Conservation (phyloP, 2,113 vertebrate genomes). For the Megaceryle maxima region DNA sequence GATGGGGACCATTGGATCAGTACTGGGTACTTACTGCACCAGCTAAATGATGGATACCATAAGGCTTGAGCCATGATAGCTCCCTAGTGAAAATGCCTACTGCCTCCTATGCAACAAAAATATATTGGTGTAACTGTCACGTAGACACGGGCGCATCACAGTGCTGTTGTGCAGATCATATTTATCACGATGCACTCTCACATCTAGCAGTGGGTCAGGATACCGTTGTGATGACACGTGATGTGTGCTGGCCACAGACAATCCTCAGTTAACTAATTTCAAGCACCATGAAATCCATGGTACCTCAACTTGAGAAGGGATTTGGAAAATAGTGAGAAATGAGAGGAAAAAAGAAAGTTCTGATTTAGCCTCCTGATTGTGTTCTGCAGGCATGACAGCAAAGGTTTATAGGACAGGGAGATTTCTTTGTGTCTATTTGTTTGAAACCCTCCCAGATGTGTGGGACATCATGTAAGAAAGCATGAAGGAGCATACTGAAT, state of each 20-base stretch:
- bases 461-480: neutral
- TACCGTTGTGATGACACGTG: accelerated
- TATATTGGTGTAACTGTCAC: accelerated
- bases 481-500: neutral
- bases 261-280: neutral
- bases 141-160: neutral
- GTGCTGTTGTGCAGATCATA: neutral
- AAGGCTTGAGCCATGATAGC: neutral
- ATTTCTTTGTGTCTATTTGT: neutral
- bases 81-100: neutral
- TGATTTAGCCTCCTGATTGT: neutral
- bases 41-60: neutral
- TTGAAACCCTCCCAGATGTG: neutral
- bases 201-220: neutral
- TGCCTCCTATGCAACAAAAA: neutral
- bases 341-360: neutral
- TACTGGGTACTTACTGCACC: neutral
- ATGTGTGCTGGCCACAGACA: neutral
- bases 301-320: neutral
- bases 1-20: neutral
- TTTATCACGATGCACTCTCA: accelerated
- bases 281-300: neutral
- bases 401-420: neutral
- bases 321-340: neutral
- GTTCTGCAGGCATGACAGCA: neutral